These are phyloP conservation scores for Cryptus viduatorius DNA, from an alignment of 2,888 invertebrate species.

Conservation along the genomic window DNA sequence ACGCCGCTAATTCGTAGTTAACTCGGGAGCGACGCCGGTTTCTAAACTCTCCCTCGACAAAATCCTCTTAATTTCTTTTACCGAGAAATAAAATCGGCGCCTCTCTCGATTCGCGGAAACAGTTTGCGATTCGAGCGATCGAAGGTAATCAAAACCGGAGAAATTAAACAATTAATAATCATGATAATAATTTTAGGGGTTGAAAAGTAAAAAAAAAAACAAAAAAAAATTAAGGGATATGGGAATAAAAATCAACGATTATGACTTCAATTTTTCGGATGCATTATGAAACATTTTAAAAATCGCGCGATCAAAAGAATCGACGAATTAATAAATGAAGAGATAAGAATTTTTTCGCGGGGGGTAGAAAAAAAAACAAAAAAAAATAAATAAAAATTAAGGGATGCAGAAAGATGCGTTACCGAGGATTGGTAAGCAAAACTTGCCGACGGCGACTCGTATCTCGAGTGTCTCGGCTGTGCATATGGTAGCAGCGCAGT, in stretches of 20 bases:
- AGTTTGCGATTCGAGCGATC: conserved; percentile 14
- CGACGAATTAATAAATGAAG: not conserved
- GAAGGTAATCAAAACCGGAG: conserved; percentile 4
- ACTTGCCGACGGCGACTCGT: conserved; percentile 66
- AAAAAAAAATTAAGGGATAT: not conserved
- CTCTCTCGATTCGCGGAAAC: conserved; percentile 8
- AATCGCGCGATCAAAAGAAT: not conserved
- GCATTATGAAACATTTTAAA: no score
- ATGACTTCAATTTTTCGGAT: no score
- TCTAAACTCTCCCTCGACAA: not conserved
- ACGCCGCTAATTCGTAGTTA: conserved; percentile 81
- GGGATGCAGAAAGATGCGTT: conserved; percentile 59
- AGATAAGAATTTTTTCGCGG: not conserved
- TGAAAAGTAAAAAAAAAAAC: not conserved
- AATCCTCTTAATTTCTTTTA: conserved; percentile 55
- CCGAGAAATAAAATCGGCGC: conserved; percentile 34
- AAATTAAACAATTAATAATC: conserved; percentile 9
- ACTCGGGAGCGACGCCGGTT: conserved; percentile 72
- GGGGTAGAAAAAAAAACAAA: not conserved
- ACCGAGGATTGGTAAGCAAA: conserved; percentile 67
- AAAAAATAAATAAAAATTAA: not conserved
- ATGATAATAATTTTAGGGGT: not conserved
- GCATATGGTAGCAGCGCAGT: conserved; percentile 16
- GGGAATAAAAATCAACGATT: not conserved
- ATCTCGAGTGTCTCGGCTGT: conserved; percentile 9